Percentiles rank a stretch among this genome's conserved stretches.
Conservation (phyloP, 2,888 invertebrate species). For the Reticulitermes lucifugus region DNA sequence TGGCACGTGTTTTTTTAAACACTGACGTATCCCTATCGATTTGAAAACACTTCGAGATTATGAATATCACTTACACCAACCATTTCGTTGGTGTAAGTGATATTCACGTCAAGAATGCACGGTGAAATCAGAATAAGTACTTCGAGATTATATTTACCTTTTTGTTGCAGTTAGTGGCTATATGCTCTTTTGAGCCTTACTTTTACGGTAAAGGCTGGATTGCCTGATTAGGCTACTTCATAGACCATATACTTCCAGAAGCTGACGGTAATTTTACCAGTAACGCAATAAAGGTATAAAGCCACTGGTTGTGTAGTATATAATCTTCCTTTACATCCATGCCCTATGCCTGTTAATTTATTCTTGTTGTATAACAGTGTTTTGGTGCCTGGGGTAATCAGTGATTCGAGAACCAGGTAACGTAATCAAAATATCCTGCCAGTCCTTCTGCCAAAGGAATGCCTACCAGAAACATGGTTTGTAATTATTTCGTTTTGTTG, state of each 20-base stretch:
- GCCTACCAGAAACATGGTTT: neutral
- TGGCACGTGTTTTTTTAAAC: too few species aligned
- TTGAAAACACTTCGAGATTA: neutral
- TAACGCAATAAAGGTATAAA: neutral
- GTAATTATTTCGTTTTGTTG: neutral
- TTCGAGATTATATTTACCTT: neutral
- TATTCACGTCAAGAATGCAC: too few species aligned
- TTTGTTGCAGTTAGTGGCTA: neutral
- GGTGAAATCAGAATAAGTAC: too few species aligned
- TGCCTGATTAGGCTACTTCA: too few species aligned
- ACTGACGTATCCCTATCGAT: neutral
- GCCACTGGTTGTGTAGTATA: neutral
- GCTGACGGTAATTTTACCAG: neutral
- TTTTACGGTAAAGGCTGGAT: neutral
- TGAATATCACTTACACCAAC: neutral
- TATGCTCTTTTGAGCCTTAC: neutral
- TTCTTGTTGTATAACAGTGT: constrained; percentile 5
- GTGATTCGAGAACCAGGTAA: constrained; percentile 10
- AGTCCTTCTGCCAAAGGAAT: neutral
- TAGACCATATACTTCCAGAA: neutral
- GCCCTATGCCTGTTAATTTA: neutral
- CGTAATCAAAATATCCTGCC: constrained; percentile 6
- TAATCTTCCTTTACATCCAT: neutral
- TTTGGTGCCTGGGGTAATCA: constrained; percentile 23
- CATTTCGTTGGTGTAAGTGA: too few species aligned